These are phyloP conservation scores for Scomberomorus guttatus DNA, from an alignment of 2,797 vertebrate genomes.

Conservation along the genomic window DNA sequence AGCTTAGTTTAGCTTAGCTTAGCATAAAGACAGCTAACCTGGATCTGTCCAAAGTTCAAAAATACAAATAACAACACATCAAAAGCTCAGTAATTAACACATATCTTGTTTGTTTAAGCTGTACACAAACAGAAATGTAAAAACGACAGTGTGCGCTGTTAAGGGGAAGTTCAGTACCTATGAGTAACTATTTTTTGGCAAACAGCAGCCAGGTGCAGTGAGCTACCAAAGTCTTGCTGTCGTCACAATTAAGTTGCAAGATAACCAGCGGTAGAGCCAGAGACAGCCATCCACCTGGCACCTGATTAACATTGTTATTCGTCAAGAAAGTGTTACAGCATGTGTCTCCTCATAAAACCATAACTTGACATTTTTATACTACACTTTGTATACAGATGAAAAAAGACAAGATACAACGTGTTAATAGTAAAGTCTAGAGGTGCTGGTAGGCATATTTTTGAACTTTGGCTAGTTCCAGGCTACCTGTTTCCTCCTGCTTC, in stretches of 20 bases:
- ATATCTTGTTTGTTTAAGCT: no score
- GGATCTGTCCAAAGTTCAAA: neutral
- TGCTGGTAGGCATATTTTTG: neutral
- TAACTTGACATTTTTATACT: neutral
- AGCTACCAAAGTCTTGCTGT: neutral
- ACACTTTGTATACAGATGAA: neutral
- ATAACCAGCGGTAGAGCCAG: no score
- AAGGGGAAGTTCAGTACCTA: neutral
- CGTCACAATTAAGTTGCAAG: neutral
- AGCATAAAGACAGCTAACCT: neutral
- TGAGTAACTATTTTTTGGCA: no score
- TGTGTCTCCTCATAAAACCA: neutral
- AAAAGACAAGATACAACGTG: neutral
- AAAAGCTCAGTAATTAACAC: neutral
- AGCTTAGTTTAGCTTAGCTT: neutral
- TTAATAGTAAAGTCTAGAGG: neutral
- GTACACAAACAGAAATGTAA: neutral
- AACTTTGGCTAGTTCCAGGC: neutral
- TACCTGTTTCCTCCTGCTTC: neutral
- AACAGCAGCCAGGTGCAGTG: no score
- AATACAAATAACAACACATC: neutral
- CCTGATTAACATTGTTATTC: neutral
- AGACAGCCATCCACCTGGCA: no score
- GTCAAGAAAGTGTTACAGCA: neutral
- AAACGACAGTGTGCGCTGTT: neutral